phyloP scores from a whole-genome alignment of 2,797 vertebrate species.

The Paramormyrops hopkinsi region DNA sequence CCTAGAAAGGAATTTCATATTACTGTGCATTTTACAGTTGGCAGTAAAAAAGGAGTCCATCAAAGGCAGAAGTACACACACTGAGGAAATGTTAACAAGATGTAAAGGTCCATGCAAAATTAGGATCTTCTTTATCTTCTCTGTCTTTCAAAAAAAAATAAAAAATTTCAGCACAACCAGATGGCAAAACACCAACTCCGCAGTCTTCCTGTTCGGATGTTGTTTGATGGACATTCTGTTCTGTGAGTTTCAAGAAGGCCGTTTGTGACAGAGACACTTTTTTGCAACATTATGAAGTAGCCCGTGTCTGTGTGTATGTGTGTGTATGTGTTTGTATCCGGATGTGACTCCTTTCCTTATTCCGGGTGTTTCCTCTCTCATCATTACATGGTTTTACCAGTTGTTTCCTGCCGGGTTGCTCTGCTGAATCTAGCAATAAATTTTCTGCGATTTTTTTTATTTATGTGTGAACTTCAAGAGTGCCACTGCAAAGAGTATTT shows the following conservation, averaged over 20 bases:
- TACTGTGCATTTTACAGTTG: conserved; percentile 79
- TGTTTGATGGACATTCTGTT: conserved; percentile 65
- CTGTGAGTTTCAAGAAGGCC: conserved; percentile 63
- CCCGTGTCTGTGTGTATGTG: conserved; percentile 38
- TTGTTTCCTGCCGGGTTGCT: conserved; percentile 65
- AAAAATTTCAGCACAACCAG: conserved; percentile 53
- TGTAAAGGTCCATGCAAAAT: conserved; percentile 89
- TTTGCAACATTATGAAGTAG: conserved; percentile 65
- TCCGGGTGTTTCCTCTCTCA: conserved; percentile 38
- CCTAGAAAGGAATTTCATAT: conserved; percentile 47
- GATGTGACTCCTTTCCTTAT: conserved; percentile 36
- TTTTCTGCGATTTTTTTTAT: conserved; percentile 61
- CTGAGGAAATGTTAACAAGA: conserved; percentile 70
- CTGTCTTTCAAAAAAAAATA: conserved; percentile 17
- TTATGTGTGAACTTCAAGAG: conserved; percentile 36
- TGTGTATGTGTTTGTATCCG: conserved; percentile 60
- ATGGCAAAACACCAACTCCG: conserved; percentile 67
- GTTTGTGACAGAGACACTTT: conserved; percentile 70
- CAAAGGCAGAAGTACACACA: conserved; percentile 85
- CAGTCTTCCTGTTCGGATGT: conserved; percentile 63
- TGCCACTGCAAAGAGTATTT: conserved; percentile 60
- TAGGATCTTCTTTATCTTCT: conserved; percentile 48
- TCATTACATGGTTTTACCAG: conserved; percentile 40
- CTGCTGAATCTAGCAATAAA: conserved; percentile 42
- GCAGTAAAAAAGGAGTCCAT: conserved; percentile 76